Conservation (phyloP, 2,113 vertebrate genomes). For the chimpanzee (Pan troglodytes) region NHGRI_mPanTro3-v2.1_pri NC_072411.2:112784001-112784500, state of each 20-base stretch:
- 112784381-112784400: neutral
- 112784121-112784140: neutral
- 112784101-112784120: neutral
- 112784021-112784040: conserved; percentile 15
- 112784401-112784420: neutral
- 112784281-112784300: neutral
- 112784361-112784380: neutral
- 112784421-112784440: neutral
- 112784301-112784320: neutral
- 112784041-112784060: neutral
- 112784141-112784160: neutral
- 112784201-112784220: neutral
- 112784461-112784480: neutral
- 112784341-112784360: neutral
- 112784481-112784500: neutral
- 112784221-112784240: neutral
- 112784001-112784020: neutral
- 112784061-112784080: neutral
- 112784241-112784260: neutral
- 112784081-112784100: neutral
- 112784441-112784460: neutral
- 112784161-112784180: neutral
- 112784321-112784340: neutral
- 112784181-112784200: neutral
- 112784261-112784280: neutral